phyloP scores from a whole-genome alignment of 2,888 invertebrate genomes.

The Drosophila recens region DNA sequence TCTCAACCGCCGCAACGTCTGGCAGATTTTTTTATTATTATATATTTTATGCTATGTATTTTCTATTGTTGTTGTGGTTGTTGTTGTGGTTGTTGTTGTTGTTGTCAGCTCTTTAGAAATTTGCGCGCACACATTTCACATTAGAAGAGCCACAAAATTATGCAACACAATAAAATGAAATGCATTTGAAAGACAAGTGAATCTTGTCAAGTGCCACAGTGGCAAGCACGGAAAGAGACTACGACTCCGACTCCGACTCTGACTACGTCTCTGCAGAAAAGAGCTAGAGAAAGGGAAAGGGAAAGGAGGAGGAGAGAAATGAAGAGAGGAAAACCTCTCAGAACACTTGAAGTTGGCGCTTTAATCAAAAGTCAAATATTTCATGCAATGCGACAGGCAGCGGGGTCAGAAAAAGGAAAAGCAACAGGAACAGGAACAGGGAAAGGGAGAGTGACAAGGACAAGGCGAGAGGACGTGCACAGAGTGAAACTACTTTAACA shows the following conservation, averaged over 20 bases:
- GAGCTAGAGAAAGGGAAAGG: neutral
- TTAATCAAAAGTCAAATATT: conserved; percentile 82
- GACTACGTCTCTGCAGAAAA: neutral
- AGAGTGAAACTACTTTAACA: conserved; percentile 55
- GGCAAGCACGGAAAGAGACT: conserved; percentile 37
- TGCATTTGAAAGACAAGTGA: conserved; percentile 80
- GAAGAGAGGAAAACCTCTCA: conserved; percentile 16
- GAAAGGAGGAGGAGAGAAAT: neutral
- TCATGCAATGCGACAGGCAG: conserved; percentile 72
- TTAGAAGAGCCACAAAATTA: conserved; percentile 78
- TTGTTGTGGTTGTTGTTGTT: conserved; percentile 11
- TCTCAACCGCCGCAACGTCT: conserved; percentile 40
- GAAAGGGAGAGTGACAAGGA: too few species aligned
- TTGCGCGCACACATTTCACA: conserved; percentile 66
- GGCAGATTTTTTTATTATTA: conserved; percentile 16
- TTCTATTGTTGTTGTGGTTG: conserved; percentile 3
- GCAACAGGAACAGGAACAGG: neutral
- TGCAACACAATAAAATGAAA: conserved; percentile 78
- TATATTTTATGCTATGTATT: neutral
- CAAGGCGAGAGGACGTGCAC: neutral
- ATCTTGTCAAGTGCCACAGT: conserved; percentile 78
- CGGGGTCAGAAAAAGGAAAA: neutral
- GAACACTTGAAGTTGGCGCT: conserved; percentile 81
- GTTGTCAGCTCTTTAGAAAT: conserved; percentile 31
- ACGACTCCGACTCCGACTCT: conserved; percentile 13